Percentiles rank a stretch among this genome's conserved stretches.
phyloP scores from a whole-genome alignment of 2,113 vertebrate species.

The Cololabis saira region DNA sequence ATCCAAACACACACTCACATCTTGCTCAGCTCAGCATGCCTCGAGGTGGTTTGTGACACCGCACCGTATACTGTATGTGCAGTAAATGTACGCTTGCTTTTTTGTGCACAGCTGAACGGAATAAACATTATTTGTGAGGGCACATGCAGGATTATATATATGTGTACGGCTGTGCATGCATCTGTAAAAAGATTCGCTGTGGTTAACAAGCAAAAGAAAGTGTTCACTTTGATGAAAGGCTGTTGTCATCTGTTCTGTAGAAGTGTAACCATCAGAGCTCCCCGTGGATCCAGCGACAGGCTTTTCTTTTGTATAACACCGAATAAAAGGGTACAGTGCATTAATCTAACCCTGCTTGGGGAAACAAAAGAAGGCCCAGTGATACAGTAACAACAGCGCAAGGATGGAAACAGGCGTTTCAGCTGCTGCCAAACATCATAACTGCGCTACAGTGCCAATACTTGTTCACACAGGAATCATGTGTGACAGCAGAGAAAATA shows the following conservation, averaged over 20 bases:
- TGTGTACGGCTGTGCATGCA: conserved; percentile 33
- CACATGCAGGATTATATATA: neutral
- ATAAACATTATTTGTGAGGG: neutral
- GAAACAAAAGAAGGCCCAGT: conserved; percentile 66
- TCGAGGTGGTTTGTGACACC: conserved; percentile 39
- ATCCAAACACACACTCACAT: conserved; percentile 45
- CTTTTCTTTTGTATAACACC: conserved; percentile 77
- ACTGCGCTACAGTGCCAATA: conserved; percentile 25
- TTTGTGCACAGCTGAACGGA: conserved; percentile 24
- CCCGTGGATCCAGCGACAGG: conserved; percentile 70
- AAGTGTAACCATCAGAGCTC: conserved; percentile 72
- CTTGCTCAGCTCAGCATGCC: conserved; percentile 28
- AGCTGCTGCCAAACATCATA: conserved; percentile 44
- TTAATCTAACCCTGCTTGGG: conserved; percentile 77
- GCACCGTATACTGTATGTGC: conserved; percentile 12
- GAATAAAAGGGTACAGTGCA: conserved; percentile 74
- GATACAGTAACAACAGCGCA: conserved; percentile 60
- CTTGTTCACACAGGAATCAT: conserved; percentile 29
- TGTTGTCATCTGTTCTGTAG: conserved; percentile 77
- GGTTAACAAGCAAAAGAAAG: conserved; percentile 62
- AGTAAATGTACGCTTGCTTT: neutral
- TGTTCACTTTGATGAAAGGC: conserved; percentile 77
- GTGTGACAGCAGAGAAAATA: conserved; percentile 14
- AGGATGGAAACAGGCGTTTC: conserved; percentile 52
- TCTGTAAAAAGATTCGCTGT: conserved; percentile 51